Conservation (phyloP, 2,797 vertebrate genomes). For the Xenopus petersii region DNA sequence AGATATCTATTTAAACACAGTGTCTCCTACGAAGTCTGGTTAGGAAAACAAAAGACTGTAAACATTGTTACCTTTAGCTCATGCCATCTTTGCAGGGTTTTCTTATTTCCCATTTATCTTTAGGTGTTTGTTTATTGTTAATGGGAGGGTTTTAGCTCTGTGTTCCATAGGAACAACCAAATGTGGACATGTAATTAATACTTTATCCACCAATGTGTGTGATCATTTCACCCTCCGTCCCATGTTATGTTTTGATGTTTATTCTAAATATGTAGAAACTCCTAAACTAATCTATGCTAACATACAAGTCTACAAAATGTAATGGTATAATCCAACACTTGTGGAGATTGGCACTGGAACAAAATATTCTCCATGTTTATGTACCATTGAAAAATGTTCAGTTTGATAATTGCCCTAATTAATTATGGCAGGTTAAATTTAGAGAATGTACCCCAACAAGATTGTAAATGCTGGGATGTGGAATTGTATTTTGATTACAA, state of each 20-base stretch:
- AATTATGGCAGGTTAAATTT: constrained; percentile 22
- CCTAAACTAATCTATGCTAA: neutral
- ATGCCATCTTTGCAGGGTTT: constrained; percentile 66
- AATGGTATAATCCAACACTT: neutral
- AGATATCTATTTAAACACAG: constrained; percentile 84
- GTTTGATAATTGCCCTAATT: neutral
- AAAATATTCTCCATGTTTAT: constrained; percentile 2
- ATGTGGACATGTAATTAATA: constrained; percentile 27
- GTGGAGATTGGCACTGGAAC: constrained; percentile 13
- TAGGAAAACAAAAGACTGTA: constrained; percentile 76
- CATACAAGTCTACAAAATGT: constrained; percentile 9
- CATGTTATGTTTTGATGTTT: constrained; percentile 16
- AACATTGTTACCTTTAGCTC: constrained; percentile 79
- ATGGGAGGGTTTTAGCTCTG: constrained; percentile 62
- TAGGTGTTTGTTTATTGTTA: constrained; percentile 47
- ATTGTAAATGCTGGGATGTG: constrained; percentile 78
- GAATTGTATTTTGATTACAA: constrained; percentile 69
- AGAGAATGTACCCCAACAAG: constrained; percentile 30
- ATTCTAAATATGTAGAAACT: constrained; percentile 2
- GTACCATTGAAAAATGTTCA: neutral
- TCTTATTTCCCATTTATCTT: constrained; percentile 10
- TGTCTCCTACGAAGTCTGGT: constrained; percentile 70
- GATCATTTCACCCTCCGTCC: constrained; percentile 17
- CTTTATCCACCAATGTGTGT: neutral
- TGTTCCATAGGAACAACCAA: constrained; percentile 53